phyloP scores from a whole-genome alignment of 2,113 vertebrate species.

The Lophotis ruficrista region DNA sequence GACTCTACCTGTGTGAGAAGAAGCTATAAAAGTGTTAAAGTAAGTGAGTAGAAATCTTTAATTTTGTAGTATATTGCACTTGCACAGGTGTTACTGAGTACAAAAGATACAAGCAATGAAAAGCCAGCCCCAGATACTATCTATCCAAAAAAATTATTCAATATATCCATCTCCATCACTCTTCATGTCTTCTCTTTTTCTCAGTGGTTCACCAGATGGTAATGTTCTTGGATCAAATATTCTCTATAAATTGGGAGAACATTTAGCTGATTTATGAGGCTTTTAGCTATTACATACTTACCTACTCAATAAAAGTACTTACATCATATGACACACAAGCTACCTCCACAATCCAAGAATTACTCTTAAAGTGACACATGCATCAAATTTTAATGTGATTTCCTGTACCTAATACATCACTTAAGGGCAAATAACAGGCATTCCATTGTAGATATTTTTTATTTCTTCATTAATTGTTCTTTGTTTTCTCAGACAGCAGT shows the following conservation, averaged over 20 bases:
- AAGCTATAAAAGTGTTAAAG: not conserved
- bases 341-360: conserved; percentile 78
- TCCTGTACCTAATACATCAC: conserved; percentile 82
- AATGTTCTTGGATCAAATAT: conserved; percentile 82
- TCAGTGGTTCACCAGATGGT: conserved; percentile 68
- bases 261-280: conserved; percentile 84
- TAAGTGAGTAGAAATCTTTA: not conserved
- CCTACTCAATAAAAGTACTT: conserved; percentile 85
- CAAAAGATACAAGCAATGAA: not conserved
- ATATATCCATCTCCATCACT: conserved; percentile 74
- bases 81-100: not conserved
- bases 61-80: not conserved
- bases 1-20: not conserved
- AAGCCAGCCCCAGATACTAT: conserved; percentile 4
- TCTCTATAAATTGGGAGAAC: conserved; percentile 82
- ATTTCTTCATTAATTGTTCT: conserved; percentile 70
- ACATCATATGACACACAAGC: conserved; percentile 81
- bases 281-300: conserved; percentile 86
- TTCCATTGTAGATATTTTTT: conserved; percentile 65
- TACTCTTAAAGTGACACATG: conserved; percentile 79
- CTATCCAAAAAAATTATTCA: conserved; percentile 64
- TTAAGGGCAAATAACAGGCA: conserved; percentile 78
- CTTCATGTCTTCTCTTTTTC: conserved; percentile 69
- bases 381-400: conserved; percentile 83
- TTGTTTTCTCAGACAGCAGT: conserved; percentile 41